Percentiles rank a stretch among this genome's conserved stretches.
Conservation (phyloP, 2,113 vertebrate species). For the Hyperoodon ampullatus region DNA sequence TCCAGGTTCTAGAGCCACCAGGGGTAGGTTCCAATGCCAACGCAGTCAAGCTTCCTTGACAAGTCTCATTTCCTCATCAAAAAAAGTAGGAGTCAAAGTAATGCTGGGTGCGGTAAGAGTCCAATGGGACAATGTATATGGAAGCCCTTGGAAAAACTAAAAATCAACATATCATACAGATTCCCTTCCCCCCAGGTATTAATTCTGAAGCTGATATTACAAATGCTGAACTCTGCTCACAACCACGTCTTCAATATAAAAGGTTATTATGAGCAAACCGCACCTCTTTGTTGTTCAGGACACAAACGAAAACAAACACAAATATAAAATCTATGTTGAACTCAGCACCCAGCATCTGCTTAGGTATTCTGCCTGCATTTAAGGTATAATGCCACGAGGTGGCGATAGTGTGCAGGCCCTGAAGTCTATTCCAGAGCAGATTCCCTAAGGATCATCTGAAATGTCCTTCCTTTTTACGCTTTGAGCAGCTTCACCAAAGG, state of each 20-base stretch:
- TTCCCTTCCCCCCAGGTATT: not conserved
- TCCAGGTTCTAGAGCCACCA: not conserved
- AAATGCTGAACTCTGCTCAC: not conserved
- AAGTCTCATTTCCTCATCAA: not conserved
- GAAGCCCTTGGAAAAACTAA: not conserved
- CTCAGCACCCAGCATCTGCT: not conserved
- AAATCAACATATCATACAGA: not conserved
- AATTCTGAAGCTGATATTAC: not conserved
- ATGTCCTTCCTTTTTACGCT: not conserved
- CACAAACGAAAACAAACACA: not conserved
- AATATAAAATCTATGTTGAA: not conserved
- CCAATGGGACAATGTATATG: not conserved
- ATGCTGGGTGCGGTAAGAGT: not conserved
- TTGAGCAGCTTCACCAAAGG: not conserved
- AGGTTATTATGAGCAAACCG: not conserved
- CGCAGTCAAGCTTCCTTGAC: not conserved
- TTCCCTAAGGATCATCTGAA: not conserved
- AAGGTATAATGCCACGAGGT: slow-evolving; percentile 60
- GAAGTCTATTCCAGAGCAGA: not conserved
- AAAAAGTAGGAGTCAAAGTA: not conserved
- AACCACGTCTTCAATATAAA: not conserved
- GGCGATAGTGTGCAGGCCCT: not conserved
- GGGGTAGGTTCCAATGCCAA: not conserved
- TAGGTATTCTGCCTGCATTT: slow-evolving; percentile 24
- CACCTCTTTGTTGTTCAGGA: not conserved